phyloP scores from a whole-genome alignment of 2,888 invertebrate genomes.

The Lycophotia porphyrea region DNA sequence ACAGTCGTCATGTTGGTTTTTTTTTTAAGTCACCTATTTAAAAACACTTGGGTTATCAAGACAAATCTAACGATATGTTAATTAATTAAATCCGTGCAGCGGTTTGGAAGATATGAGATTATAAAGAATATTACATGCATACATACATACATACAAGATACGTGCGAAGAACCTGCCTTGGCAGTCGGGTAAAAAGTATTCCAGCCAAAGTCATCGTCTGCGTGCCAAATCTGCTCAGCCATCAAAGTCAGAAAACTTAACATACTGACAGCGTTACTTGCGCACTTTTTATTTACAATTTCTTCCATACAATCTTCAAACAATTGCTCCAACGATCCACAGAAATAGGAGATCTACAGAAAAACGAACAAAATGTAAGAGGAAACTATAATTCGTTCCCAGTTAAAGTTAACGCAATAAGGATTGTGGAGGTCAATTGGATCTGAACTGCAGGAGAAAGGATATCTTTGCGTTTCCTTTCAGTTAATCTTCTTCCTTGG shows the following conservation, averaged over 20 bases:
- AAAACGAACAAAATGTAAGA: constrained; percentile 63
- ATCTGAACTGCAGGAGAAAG: constrained; percentile 59
- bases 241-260: too few species aligned
- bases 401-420: constrained; percentile 73
- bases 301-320: not conserved
- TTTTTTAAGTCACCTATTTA: too few species aligned
- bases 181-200: too few species aligned
- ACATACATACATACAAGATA: too few species aligned
- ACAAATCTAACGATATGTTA: too few species aligned
- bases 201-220: not conserved
- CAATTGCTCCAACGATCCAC: constrained; percentile 16
- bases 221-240: not conserved
- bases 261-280: too few species aligned
- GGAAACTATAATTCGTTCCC: constrained; percentile 64
- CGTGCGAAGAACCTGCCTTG: too few species aligned
- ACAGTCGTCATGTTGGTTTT: too few species aligned
- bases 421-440: constrained; percentile 74
- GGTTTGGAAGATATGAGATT: too few species aligned
- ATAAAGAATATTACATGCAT: too few species aligned
- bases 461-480: constrained; percentile 50
- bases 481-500: constrained; percentile 39
- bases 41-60: too few species aligned
- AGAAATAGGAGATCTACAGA: constrained; percentile 45
- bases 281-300: not conserved
- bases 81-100: too few species aligned